These are phyloP conservation scores for Oncorhynchus nerka DNA, from an alignment of 2,113 vertebrate genomes.

Conservation along the genomic window DNA sequence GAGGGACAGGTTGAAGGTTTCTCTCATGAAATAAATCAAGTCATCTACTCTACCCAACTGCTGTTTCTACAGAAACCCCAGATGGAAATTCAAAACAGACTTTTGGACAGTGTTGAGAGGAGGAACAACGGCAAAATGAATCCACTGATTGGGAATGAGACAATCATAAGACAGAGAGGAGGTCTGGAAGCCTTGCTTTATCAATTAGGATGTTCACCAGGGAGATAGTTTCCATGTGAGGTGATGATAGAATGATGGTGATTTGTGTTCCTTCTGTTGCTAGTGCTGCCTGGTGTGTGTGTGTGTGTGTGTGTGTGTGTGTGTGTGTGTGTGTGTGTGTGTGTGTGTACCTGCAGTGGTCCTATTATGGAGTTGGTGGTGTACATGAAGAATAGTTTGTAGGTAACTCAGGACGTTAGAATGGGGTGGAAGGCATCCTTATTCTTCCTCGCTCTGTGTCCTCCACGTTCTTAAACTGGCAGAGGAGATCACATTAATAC, in stretches of 20 bases:
- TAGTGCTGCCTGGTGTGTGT: too few species aligned
- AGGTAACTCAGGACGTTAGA: conserved; percentile 92
- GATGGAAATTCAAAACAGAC: too few species aligned
- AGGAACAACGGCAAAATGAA: too few species aligned
- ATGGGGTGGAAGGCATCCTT: conserved; percentile 98
- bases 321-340: background rate
- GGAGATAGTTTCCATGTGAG: too few species aligned
- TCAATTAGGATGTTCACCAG: too few species aligned
- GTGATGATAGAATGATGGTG: too few species aligned
- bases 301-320: background rate
- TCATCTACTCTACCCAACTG: too few species aligned
- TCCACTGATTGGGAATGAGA: too few species aligned
- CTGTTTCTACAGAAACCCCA: too few species aligned
- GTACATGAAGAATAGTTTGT: conserved; percentile 97
- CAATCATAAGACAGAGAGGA: too few species aligned
- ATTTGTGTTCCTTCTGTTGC: too few species aligned
- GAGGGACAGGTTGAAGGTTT: background rate
- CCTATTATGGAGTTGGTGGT: conserved; percentile 97
- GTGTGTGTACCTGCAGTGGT: conserved; percentile 85
- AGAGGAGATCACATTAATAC: background rate
- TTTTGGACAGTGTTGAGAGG: background rate
- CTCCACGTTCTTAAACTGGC: conserved; percentile 73
- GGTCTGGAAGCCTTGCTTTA: too few species aligned
- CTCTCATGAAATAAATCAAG: conserved; percentile 21
- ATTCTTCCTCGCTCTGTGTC: conserved; percentile 85